Evolutionary conservation across 1,140 invertebrate species (phyloP), one percentile per base, ranked within the genome.

Genomic region (Zophobas atratus): DNA sequence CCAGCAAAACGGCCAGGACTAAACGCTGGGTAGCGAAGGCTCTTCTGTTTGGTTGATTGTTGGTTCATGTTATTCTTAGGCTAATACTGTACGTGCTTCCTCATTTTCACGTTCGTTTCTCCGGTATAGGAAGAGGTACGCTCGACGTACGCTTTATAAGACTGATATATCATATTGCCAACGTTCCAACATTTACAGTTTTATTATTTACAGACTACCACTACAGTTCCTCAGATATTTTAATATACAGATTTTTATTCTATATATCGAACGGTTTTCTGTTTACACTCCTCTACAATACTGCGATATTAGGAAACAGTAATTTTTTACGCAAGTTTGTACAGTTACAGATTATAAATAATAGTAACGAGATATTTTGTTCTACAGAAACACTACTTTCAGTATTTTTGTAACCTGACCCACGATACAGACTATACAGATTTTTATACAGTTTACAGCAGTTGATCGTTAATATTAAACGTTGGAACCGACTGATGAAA

Each of bases 1-100:
- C 8, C 91, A 92, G 82, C 90, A 91, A 81, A 92, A 92, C 84
- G 91, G 91, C 75, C 92, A 92, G 84, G 91, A 92, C 87, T 92
- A 87, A 81, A 70, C 67, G 38, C 33, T 20, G 70, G 46, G 60
- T 60, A 36, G 32, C 55, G 53, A 51, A 74, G 48, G 77, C 70
- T 74, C 49, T 78, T 77, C 75, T 80, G 74, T 75, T 74, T 33
- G 43, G 70, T 73, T 53, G 38, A 36, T 75, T 77, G 78, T 75
- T 77, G 63, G 81, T 82, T 77, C 63, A 73, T 79, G 76, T 77
- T 79, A 79, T 78, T 70, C 49, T 76, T 80, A 82, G 77, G 70
- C 34, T 82, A 67, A 51, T 76, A 82, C 75, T 82, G 78, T 81
- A 71, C 70, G 83, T 84, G 84, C 84, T 84, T 84, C 84, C 84